Conservation (phyloP, 2,113 vertebrate genomes). For the Brachyistius frenatus region DNA sequence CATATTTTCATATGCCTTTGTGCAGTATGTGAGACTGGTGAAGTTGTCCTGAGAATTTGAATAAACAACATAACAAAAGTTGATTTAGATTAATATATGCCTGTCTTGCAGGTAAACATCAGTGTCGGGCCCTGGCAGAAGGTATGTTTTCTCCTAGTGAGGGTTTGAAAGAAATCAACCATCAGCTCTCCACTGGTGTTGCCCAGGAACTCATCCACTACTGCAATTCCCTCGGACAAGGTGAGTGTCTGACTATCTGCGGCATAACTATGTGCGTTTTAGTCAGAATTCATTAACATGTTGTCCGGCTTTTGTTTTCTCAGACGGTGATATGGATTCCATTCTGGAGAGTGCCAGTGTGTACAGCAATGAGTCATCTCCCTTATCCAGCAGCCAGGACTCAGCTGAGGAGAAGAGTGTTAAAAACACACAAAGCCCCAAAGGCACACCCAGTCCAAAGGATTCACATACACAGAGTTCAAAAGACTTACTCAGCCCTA, state of each 20-base stretch:
- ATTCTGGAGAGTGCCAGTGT: constrained; percentile 89
- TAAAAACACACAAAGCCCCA: constrained; percentile 62
- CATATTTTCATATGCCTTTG: not conserved
- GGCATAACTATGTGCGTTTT: constrained; percentile 13
- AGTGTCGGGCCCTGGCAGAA: constrained; percentile 93
- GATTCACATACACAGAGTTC: constrained; percentile 37
- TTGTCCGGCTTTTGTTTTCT: constrained; percentile 27
- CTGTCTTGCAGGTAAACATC: constrained; percentile 89
- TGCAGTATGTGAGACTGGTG: not conserved
- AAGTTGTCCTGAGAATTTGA: not conserved
- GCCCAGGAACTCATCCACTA: constrained; percentile 90
- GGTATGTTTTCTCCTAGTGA: constrained; percentile 91
- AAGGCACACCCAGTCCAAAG: constrained; percentile 52
- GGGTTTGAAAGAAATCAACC: constrained; percentile 91
- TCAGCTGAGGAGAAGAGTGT: constrained; percentile 66
- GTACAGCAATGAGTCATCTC: constrained; percentile 84
- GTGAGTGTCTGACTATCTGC: constrained; percentile 71
- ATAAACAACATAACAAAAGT: not conserved
- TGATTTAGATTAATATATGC: constrained; percentile 3
- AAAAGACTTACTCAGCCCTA: constrained; percentile 47
- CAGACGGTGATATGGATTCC: constrained; percentile 93
- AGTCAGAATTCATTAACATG: not conserved
- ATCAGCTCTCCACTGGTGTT: constrained; percentile 91
- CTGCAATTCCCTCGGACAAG: constrained; percentile 92
- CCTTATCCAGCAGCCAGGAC: constrained; percentile 77